Base-by-base conservation (phyloP, 2,888 invertebrate species). In the Isoperla grammatica region DNA sequence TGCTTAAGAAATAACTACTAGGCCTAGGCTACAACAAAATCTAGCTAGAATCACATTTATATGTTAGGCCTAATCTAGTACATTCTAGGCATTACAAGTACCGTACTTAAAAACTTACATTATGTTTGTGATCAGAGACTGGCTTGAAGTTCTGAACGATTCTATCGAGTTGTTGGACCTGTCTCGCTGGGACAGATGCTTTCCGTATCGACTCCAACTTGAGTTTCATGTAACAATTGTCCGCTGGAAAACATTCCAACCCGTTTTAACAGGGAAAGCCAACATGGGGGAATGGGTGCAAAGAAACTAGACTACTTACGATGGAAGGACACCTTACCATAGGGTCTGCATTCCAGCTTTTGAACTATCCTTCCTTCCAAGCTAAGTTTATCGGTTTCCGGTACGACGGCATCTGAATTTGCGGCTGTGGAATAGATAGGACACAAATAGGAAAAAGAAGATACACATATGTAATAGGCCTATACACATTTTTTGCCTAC, bases 361-460 rank as follows among this genome's bases (percentile, higher is more conserved):
- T 96, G 95, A n/a, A 94, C 93, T 69, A 97, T 95, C 71, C 90
- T 85, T 0, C 97, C 97, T 76, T 95, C 95, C 84, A 97, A 87
- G 63, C 83, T 86, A 3, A 95, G 77, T 71, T 92, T 92, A 69
- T 93, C 92, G 37, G 83, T 79, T 74, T 91, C 91, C 39, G 88
- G 87, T 45, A 86, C 78, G 48, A 87, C 82, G 40, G 85, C 75
- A 73, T 87, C 86, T 2, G 81, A 79, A 71, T 70, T 74, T 53
- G 81, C 80, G 43, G 80, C 73, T 64, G 85, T 84, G 46, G 40
- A 43, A 63, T 29, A 29, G 29, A 29, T 29, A 29, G 29, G 29
- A 8, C 29, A 8, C 5, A 6, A 29, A 29, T 29, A n/a, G n/a
- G n/a, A n/a, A n/a, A n/a, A n/a, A n/a, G n/a, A n/a, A n/a, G n/a